Base-by-base conservation (phyloP, 2,888 invertebrate species). In the Oithona nana region DNA sequence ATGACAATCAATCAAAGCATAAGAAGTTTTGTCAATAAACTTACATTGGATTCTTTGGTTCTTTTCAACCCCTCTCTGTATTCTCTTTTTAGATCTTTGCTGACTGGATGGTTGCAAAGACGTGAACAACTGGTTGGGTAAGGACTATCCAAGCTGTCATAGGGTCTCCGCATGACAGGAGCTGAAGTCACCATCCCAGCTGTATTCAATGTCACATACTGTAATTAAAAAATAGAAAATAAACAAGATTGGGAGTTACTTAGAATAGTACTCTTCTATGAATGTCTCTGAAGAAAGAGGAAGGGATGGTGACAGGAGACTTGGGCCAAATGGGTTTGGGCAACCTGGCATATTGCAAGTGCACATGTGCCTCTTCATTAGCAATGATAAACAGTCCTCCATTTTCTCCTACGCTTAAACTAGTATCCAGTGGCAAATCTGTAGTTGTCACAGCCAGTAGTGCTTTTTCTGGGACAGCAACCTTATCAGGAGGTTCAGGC, bases 71-170 rank as follows among this genome's bases (percentile, higher is more conserved):
- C 31, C 20, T 57, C 57, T 11, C n/a, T 39, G 22, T 57, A 31
- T 31, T 30, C 57, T 57, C 20, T 57, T 3, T 31, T 57, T n/a
- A 26, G 49, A 39, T 50, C 29, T 20, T 20, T 48, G 50, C 20
- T 22, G 39, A 57, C 29, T 28, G 63, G 63, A 29, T 63, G 63
- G n/a, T 57, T 55, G 49, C 63, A 63, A 4, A 63, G 56, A 16
- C 28, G 8, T 24, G 56, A 57, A 49, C 63, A 63, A 20, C 51
- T 30, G 28, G 13, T n/a, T 13, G 22, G 56, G 29, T 63, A 39
- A 11, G 63, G 63, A 49, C 39, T 63, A 50, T 63, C 16, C n/a
- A 63, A 48, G 29, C 11, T 4, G 11, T 55, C 28, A 29, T 52
- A 29, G 28, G 56, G 63, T 1, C 63, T 50, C 1, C 3, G 11